Percentiles rank a stretch among this genome's conserved stretches.
phyloP scores from a whole-genome alignment of 2,888 invertebrate genomes.

The Pharmacophagus antenor region DNA sequence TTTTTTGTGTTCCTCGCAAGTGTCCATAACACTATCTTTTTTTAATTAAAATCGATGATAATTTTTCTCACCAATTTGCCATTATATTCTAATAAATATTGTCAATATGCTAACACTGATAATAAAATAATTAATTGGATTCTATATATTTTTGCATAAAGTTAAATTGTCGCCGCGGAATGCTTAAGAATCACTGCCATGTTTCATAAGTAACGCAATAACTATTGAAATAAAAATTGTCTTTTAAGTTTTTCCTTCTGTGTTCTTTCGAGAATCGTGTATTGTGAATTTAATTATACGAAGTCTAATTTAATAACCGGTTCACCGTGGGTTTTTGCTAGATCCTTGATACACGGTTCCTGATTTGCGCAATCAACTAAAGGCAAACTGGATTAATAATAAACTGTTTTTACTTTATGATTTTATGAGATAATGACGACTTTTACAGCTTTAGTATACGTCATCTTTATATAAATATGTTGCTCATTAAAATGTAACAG shows the following conservation, averaged over 20 bases:
- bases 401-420: neutral
- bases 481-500: neutral
- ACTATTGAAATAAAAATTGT: neutral
- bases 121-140: no score
- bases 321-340: neutral
- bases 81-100: no score
- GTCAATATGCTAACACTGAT: no score
- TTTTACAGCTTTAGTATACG: neutral
- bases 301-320: conserved; percentile 12
- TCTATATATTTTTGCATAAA: no score
- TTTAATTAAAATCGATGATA: no score
- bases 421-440: neutral
- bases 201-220: no score
- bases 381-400: neutral
- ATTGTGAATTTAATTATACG: neutral
- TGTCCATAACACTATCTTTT: no score
- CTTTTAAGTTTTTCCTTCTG: neutral
- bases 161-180: no score
- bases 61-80: no score
- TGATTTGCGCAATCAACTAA: neutral
- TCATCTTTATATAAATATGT: neutral
- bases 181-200: no score
- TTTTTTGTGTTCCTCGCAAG: no score
- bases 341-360: neutral
- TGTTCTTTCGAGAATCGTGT: neutral